Conservation (phyloP, 1,140 invertebrate species). For the Drosophila watanabei region DNA sequence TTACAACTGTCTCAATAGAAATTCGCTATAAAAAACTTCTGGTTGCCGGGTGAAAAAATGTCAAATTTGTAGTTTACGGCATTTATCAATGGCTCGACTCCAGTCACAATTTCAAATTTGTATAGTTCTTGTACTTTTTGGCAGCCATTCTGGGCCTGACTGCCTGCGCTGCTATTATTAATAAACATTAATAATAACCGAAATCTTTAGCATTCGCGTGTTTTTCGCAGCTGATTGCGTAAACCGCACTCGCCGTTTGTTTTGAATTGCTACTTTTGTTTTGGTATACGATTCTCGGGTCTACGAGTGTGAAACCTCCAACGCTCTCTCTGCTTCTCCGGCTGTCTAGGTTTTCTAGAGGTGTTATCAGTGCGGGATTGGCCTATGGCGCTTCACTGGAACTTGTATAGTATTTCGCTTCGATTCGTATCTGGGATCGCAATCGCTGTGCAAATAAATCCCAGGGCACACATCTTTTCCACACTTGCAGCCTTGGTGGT, state of each 20-base stretch:
- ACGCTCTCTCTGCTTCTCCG: constrained; percentile 8
- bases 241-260: constrained; percentile 58
- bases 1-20: too few relatives aligned
- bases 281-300: constrained; percentile 67
- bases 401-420: constrained; percentile 23
- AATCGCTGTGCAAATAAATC: constrained; percentile 30
- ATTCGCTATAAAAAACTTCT: neutral
- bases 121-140: constrained; percentile 17
- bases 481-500: constrained; percentile 16
- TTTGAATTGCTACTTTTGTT: constrained; percentile 79
- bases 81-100: constrained; percentile 24
- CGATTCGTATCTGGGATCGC: constrained; percentile 21
- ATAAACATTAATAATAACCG: constrained; percentile 40
- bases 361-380: constrained; percentile 57
- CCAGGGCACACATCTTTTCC: constrained; percentile 22
- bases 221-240: constrained; percentile 63
- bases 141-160: constrained; percentile 31
- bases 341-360: neutral
- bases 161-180: constrained; percentile 43
- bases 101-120: constrained; percentile 3
- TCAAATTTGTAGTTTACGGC: constrained; percentile 8
- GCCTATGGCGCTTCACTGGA: constrained; percentile 48
- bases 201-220: constrained; percentile 38
- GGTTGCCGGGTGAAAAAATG: constrained; percentile 38
- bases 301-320: constrained; percentile 11